A percentile compares a stretch with the other conserved stretches of the same genome.
These are phyloP conservation scores for Taxidea taxus DNA, from an alignment of 2,113 vertebrate genomes.

Conservation along the genomic window DNA sequence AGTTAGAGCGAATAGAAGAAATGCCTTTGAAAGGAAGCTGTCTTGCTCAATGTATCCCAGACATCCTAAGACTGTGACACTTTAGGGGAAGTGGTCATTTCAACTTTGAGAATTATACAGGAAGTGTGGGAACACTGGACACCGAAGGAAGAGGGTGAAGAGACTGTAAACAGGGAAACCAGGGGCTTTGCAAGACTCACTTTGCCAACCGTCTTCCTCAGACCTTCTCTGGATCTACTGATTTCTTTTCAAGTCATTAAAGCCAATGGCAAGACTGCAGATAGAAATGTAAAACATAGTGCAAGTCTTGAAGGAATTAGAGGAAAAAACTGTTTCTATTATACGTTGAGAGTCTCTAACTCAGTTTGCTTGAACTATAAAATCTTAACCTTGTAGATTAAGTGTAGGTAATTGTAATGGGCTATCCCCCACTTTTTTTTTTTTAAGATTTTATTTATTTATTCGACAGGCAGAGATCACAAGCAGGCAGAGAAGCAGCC, in stretches of 20 bases:
- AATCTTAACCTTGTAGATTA: background rate
- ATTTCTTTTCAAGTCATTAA: background rate
- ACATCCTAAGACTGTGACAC: background rate
- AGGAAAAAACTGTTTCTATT: background rate
- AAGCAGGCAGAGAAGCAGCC: too few relatives aligned
- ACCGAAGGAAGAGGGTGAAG: background rate
- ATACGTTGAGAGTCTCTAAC: background rate
- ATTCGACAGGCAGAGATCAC: too few relatives aligned
- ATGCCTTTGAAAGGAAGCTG: background rate
- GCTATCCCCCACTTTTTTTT: background rate
- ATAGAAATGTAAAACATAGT: background rate
- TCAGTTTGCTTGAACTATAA: background rate
- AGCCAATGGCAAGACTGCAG: background rate
- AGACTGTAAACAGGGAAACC: background rate
- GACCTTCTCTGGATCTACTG: background rate
- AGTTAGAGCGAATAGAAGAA: background rate
- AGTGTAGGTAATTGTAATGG: background rate
- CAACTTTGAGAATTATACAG: background rate
- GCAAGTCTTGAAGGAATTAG: background rate
- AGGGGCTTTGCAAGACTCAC: background rate
- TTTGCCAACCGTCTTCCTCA: background rate
- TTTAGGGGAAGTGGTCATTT: background rate
- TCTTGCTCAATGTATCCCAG: background rate
- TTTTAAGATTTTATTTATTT: too few relatives aligned
- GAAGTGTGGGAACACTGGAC: background rate